Evolutionary conservation across 2,888 invertebrate genomes (phyloP), one percentile per base, ranked within the genome.

Genomic region (Heterodera filipjevi): DNA sequence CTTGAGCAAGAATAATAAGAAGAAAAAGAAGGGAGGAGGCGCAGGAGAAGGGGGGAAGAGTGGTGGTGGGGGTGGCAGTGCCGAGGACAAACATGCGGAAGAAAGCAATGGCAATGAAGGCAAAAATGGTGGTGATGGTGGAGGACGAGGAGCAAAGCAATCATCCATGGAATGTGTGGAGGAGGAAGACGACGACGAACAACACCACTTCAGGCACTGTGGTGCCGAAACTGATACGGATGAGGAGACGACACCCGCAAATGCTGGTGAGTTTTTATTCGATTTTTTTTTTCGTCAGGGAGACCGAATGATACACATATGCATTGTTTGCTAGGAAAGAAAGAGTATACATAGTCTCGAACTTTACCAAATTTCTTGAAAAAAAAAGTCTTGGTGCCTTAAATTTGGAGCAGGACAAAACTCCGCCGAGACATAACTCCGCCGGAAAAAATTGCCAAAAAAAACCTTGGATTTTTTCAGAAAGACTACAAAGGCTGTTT

Each of bases 181-280:
- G 59, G 59, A 59, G 2, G 72, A 66, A 32, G 27, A 75, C 44
- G 72, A 77, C 27, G 59, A 68, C n/a, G 73, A 81, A 53, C 53
- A 71, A n/a, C 73, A 59, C 75, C 22, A 72, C 39, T 66, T 68
- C 46, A 70, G 53, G 22, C 79, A 82, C 30, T 84, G 84, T 59
- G 85, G 84, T 59, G 85, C 86, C 78, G 82, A 82, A 27, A 84
- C 84, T 46, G 87, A 87, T 79, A 87, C 87, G 33, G 87, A 85
- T 39, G 85, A 74, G 32, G 77, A 72, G n/a, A 22, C 59, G 1
- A 2, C 59, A 12, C 10, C 59, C n/a, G 46, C 46, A 16, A 49
- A 49, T 49, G 27, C n/a, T 59, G 27, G 59, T 59, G 59, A 59
- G 59, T 59, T 19, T 10, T 59, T 22, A 59, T 8, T 27, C 5